Conservation (phyloP, 1,140 invertebrate species). For the Hyles euphorbiae region DNA sequence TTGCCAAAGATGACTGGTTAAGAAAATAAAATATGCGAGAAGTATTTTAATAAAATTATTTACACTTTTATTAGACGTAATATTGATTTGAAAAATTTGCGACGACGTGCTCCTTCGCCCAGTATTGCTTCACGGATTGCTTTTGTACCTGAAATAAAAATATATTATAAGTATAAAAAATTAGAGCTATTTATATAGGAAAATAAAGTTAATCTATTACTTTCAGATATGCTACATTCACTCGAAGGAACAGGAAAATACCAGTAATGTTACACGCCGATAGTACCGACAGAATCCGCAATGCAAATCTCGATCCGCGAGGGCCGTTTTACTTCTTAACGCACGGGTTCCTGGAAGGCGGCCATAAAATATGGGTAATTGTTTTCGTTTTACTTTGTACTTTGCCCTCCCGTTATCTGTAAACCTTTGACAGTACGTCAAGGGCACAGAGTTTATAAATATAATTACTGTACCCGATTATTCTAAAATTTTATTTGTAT, state of each 20-base stretch:
- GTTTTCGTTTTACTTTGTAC: background rate
- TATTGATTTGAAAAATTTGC: too few species aligned
- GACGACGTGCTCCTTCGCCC: too few species aligned
- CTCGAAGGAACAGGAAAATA: constrained; percentile 69
- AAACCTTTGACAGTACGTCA: too few species aligned
- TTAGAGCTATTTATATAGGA: background rate
- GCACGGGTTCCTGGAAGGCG: constrained; percentile 91
- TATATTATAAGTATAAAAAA: background rate
- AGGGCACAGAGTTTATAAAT: too few species aligned
- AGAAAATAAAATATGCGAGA: too few species aligned
- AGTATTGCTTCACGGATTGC: too few species aligned
- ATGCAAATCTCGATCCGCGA: constrained; percentile 77
- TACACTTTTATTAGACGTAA: too few species aligned
- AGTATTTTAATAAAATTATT: too few species aligned
- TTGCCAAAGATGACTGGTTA: too few species aligned
- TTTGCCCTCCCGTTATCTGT: too few species aligned
- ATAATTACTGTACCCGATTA: too few species aligned
- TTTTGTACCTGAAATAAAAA: background rate
- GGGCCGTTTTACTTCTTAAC: constrained; percentile 85
- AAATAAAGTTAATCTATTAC: constrained; percentile 19
- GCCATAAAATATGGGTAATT: constrained; percentile 86
- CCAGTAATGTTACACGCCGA: constrained; percentile 80
- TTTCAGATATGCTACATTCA: constrained; percentile 77
- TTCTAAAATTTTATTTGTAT: too few species aligned
- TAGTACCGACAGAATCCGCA: constrained; percentile 76